phyloP scores from a whole-genome alignment of 2,888 invertebrate genomes.

The Nemotelus pantherinus region DNA sequence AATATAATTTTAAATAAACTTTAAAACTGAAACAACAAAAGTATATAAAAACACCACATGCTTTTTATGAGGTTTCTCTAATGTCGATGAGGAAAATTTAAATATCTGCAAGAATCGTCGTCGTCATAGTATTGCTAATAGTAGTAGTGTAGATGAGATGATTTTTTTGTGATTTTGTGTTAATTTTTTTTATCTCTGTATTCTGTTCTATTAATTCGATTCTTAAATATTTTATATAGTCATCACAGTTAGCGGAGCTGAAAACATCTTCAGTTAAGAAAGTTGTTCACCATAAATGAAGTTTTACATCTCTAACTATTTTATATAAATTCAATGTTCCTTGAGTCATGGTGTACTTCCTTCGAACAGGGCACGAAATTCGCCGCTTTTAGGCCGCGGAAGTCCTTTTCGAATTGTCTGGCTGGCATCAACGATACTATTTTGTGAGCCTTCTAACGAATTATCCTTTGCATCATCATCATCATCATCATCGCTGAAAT shows the following conservation, averaged over 20 bases:
- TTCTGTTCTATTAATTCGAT: slow-evolving; percentile 55
- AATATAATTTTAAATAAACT: slow-evolving; percentile 51
- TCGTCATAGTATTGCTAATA: slow-evolving; percentile 52
- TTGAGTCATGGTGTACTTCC: slow-evolving; percentile 64
- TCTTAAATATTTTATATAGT: slow-evolving; percentile 64
- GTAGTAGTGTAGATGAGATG: slow-evolving; percentile 53
- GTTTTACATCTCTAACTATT: slow-evolving; percentile 52
- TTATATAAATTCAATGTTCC: slow-evolving; percentile 51
- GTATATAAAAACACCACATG: slow-evolving; percentile 58
- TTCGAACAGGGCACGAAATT: slow-evolving; percentile 65
- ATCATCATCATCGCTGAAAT: slow-evolving; percentile 55
- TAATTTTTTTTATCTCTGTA: slow-evolving; percentile 35
- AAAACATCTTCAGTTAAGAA: slow-evolving; percentile 62
- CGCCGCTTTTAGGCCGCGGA: slow-evolving; percentile 65
- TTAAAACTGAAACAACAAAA: slow-evolving; percentile 53
- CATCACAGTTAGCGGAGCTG: slow-evolving; percentile 66
- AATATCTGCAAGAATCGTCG: slow-evolving; percentile 56
- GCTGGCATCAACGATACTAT: slow-evolving; percentile 62
- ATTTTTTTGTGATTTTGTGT: slow-evolving; percentile 45
- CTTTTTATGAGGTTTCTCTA: slow-evolving; percentile 54
- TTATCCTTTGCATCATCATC: slow-evolving; percentile 62
- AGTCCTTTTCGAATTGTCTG: slow-evolving; percentile 65
- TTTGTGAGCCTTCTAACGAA: slow-evolving; percentile 63
- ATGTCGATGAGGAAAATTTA: slow-evolving; percentile 54
- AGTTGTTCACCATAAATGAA: slow-evolving; percentile 61